Percentiles rank a stretch among this genome's conserved stretches.
Evolutionary conservation across 2,888 invertebrate species (phyloP).

Genomic region (Portevinia maculata): DNA sequence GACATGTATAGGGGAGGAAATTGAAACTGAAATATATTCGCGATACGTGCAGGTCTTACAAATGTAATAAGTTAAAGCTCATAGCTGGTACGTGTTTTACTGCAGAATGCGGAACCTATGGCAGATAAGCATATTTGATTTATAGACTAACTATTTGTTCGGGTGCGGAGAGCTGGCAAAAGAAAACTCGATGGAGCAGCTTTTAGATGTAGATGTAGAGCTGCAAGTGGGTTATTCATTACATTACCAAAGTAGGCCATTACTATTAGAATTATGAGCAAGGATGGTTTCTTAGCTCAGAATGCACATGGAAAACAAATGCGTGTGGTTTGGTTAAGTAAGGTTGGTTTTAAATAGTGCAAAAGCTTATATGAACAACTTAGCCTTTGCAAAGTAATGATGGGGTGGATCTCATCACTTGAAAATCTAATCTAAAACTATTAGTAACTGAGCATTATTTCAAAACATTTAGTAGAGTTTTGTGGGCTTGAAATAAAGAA

Average conservation of each 20-base stretch:
- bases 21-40: conserved; percentile 71
- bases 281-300: too few species aligned
- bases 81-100: conserved; percentile 40
- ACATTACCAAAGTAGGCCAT: conserved; percentile 10
- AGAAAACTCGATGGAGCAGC: conserved; percentile 5
- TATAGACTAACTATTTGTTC: conserved; percentile 44
- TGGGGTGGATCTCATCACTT: too few species aligned
- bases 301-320: too few species aligned
- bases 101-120: conserved; percentile 26
- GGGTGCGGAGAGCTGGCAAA: neutral
- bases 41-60: conserved; percentile 61
- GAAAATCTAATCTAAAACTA: too few species aligned
- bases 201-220: conserved; percentile 19
- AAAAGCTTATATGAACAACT: too few species aligned
- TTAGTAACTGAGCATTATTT: too few species aligned
- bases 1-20: conserved; percentile 36
- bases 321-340: too few species aligned
- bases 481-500: too few species aligned
- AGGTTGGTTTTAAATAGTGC: too few species aligned
- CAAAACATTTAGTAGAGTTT: too few species aligned
- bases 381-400: too few species aligned
- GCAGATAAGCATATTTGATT: conserved; percentile 62
- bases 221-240: conserved; percentile 22
- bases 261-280: neutral
- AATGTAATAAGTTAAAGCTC: conserved; percentile 58